Base-by-base conservation (phyloP, 2,888 invertebrate species). In the Dryococelus australis region DNA sequence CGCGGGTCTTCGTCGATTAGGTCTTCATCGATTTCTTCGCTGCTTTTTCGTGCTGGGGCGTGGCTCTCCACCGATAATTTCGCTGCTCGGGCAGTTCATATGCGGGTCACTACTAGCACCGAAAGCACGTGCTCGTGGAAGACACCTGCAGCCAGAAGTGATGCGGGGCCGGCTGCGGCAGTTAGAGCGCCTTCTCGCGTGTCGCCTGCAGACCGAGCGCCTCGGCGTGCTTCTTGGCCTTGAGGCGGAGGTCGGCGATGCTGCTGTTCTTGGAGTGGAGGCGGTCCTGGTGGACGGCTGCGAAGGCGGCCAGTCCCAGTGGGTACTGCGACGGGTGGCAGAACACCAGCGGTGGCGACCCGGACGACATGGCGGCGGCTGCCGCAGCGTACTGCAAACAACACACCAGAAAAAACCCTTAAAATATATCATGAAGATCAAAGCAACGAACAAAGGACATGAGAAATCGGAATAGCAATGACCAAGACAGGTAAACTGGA, bases 141-240 rank as follows among this genome's bases (percentile, higher is more conserved):
- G 78, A 26, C 78, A 26, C 26, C 27, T 80, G 80, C 78, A 24
- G 80, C 80, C 80, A 26, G 4, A 26, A 12, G 13, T n/a, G 28
- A 13, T 6, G 28, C 26, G 8, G 27, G 43, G 24, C 20, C 16
- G 83, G 26, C 35, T 3, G 20, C 83, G 83, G 35, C 83, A 35
- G 80, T 87, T 86, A 89, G 27, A 89, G 89, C 28, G 88, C 89
- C 87, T 90, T 89, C 88, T 90, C 90, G 53, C 88, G 81, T 35
- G 89, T 47, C 16, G 88, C 83, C 65, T 65, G 65, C 85, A 92
- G 90, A 85, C 94, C 98, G 86, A 98, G 93, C 0, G 98, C 97
- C 90, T 98, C 98, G 51, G 98, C 97, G 92, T 98, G 98, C 90
- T 98, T 96, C 92, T 97, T 96, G 28, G 99, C 98, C 93, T 99